Evolutionary conservation across 2,888 invertebrate genomes (phyloP).

Genomic region (Drosophila rubida): DNA sequence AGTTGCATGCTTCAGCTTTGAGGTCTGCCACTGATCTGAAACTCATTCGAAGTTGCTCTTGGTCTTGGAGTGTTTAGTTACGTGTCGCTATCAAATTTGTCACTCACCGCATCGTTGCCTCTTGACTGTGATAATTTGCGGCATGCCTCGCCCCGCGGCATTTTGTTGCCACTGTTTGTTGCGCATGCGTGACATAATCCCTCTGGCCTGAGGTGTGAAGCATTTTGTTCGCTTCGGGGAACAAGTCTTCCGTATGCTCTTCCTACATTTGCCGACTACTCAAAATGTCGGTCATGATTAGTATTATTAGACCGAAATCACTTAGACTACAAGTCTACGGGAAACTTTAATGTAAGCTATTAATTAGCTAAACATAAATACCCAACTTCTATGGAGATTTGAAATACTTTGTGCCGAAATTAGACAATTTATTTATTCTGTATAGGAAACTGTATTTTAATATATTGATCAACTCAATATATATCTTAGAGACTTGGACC

Average conservation of each 20-base stretch:
- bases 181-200: conserved; percentile 62
- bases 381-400: too few relatives aligned
- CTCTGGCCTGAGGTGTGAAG: conserved; percentile 29
- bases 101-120: conserved; percentile 55
- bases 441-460: too few relatives aligned
- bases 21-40: conserved; percentile 48
- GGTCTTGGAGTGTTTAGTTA: conserved; percentile 21
- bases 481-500: too few relatives aligned
- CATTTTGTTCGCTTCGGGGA: conserved; percentile 18
- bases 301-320: background rate
- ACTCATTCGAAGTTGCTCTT: conserved; percentile 11
- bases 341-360: too few relatives aligned
- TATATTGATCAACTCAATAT: too few relatives aligned
- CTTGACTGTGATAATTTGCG: conserved; percentile 59
- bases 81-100: conserved; percentile 24
- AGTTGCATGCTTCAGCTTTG: conserved; percentile 50
- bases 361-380: too few relatives aligned
- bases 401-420: too few relatives aligned
- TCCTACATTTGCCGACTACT: background rate
- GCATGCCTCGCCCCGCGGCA: conserved; percentile 28
- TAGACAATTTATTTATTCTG: too few relatives aligned
- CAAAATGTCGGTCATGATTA: background rate
- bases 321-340: background rate
- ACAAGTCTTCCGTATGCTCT: background rate
- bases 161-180: conserved; percentile 37